Percentiles rank a stretch among this genome's conserved stretches.
These are phyloP conservation scores for Xanthostigma xanthostigma DNA, from an alignment of 2,888 invertebrate genomes.

Conservation along the genomic window DNA sequence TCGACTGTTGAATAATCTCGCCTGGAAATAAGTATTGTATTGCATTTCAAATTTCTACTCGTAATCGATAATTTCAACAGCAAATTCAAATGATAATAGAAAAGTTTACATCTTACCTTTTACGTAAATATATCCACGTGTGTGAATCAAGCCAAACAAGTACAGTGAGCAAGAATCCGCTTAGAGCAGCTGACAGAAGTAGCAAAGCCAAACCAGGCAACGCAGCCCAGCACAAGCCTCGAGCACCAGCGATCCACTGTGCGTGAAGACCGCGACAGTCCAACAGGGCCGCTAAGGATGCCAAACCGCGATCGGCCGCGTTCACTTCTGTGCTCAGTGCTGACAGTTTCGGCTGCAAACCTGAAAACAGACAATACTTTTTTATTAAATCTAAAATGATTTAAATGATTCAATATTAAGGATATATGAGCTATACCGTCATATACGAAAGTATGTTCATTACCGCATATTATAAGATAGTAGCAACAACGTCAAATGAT, in stretches of 20 bases:
- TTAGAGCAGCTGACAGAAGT: conserved; percentile 70
- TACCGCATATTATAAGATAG: too few species aligned
- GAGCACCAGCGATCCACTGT: conserved; percentile 65
- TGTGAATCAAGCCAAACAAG: conserved; percentile 91
- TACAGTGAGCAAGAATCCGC: conserved; percentile 80
- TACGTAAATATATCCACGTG: conserved; percentile 92
- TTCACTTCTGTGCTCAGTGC: conserved; percentile 37
- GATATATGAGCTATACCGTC: too few species aligned
- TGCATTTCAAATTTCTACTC: not conserved
- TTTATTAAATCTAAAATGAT: too few species aligned
- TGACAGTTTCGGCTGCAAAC: too few species aligned
- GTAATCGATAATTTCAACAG: too few species aligned
- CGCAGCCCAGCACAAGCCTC: conserved; percentile 71
- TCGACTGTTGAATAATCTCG: conserved; percentile 69
- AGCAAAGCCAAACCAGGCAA: conserved; percentile 72
- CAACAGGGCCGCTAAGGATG: conserved; percentile 51
- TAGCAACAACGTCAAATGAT: too few species aligned
- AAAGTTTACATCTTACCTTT: conserved; percentile 42
- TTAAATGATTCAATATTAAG: too few species aligned
- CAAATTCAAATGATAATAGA: too few species aligned
- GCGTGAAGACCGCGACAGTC: conserved; percentile 74
- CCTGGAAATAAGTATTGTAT: conserved; percentile 30
- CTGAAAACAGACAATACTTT: too few species aligned
- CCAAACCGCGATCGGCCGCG: conserved; percentile 55
- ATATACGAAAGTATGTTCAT: too few species aligned